Percentiles rank a stretch among this genome's conserved stretches.
Conservation (phyloP, 2,797 vertebrate genomes). For the Lacerta agilis region DNA sequence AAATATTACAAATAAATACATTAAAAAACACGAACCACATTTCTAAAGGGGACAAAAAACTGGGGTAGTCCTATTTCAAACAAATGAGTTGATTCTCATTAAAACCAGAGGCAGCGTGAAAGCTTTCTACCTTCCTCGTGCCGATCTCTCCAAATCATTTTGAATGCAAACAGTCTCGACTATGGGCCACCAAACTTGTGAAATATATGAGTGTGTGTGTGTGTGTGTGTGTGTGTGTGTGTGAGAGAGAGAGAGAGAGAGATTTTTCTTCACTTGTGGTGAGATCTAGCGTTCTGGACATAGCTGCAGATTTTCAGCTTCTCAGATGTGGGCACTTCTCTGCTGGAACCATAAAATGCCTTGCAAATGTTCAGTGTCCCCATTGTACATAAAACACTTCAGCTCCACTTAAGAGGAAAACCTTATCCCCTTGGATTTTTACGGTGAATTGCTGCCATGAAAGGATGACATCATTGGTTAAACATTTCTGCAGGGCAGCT, state of each 20-base stretch:
- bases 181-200: background rate
- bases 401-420: constrained; percentile 48
- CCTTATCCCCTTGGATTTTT: constrained; percentile 45
- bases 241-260: no score
- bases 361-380: constrained; percentile 14
- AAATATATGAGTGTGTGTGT: background rate
- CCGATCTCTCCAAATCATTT: background rate
- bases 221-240: no score
- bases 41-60: accelerated
- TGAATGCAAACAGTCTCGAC: background rate
- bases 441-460: constrained; percentile 11
- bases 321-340: background rate
- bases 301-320: background rate
- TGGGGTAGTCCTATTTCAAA: background rate
- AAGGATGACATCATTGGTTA: constrained; percentile 37
- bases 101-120: background rate
- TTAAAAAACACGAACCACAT: no score
- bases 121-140: background rate
- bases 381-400: constrained; percentile 27
- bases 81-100: background rate
- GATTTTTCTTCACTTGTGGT: background rate
- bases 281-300: background rate
- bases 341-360: background rate
- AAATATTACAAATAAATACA: no score
- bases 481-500: constrained; percentile 50